A percentile compares a stretch with the other conserved stretches of the same genome.
phyloP scores from a whole-genome alignment of 2,888 invertebrate genomes.

The Stegana nigrithorax region DNA sequence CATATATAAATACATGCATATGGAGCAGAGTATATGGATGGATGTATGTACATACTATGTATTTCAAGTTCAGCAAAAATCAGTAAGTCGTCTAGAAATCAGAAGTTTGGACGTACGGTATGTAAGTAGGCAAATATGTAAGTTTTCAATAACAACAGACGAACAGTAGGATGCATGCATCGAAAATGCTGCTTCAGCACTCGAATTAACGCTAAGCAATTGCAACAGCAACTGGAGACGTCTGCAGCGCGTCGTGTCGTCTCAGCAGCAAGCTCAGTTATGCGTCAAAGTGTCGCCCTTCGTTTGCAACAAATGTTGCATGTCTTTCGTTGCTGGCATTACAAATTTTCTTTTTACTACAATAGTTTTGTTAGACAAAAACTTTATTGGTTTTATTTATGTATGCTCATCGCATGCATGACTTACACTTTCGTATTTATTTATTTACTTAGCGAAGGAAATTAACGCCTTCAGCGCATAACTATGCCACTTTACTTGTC shows the following conservation, averaged over 20 bases:
- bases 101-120: constrained; percentile 4
- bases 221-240: constrained; percentile 17
- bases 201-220: constrained; percentile 1
- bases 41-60: neutral
- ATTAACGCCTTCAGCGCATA: constrained; percentile 18
- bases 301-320: constrained; percentile 54
- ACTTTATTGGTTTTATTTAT: constrained; percentile 55
- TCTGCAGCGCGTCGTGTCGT: constrained; percentile 19
- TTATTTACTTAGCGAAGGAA: constrained; percentile 24
- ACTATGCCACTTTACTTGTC: constrained; percentile 6
- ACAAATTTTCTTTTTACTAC: no score
- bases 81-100: no score
- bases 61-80: constrained; percentile 9
- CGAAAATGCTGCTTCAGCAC: constrained; percentile 7
- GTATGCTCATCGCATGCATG: constrained; percentile 19
- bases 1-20: neutral
- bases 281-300: constrained; percentile 38
- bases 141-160: neutral
- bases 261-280: neutral
- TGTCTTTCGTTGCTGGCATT: constrained; percentile 39
- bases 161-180: neutral
- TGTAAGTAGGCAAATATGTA: neutral
- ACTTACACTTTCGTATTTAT: constrained; percentile 13
- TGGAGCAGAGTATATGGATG: neutral
- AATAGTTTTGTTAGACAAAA: no score